These are phyloP conservation scores for Phataginus tetradactyla DNA, from an alignment of 2,797 vertebrate species.

Conservation along the genomic window DNA sequence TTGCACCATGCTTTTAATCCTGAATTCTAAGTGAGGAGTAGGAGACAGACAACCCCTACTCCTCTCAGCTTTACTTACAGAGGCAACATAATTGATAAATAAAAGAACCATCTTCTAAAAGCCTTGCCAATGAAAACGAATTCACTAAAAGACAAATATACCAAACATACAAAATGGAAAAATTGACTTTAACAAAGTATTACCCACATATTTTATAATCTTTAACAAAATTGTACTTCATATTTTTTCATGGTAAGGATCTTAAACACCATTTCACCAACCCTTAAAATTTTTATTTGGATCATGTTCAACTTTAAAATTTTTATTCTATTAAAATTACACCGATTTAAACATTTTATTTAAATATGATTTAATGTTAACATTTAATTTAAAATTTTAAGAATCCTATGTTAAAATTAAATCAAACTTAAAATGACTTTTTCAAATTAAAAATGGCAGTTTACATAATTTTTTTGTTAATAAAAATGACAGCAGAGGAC, in stretches of 20 bases:
- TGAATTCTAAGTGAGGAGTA: background rate
- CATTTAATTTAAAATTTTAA: slow-evolving; percentile 33
- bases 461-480: slow-evolving; percentile 31
- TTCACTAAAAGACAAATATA: slow-evolving; percentile 23
- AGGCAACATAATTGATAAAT: background rate
- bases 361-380: slow-evolving; percentile 58
- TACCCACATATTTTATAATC: background rate
- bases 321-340: slow-evolving; percentile 43
- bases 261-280: background rate
- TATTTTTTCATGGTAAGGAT: slow-evolving; percentile 28
- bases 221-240: background rate
- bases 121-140: background rate
- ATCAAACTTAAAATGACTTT: slow-evolving; percentile 9
- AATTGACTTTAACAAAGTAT: background rate
- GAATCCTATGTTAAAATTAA: slow-evolving; percentile 33
- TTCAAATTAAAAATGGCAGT: background rate
- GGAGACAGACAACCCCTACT: background rate
- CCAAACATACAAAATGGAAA: background rate
- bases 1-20: background rate
- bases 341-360: slow-evolving; percentile 33
- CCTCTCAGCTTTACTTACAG: background rate
- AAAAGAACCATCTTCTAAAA: background rate
- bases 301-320: background rate
- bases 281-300: background rate
- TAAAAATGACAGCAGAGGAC: slow-evolving; percentile 9